Base-by-base conservation (phyloP, 2,113 vertebrate genomes). In the Nycticryphes semicollaris region DNA sequence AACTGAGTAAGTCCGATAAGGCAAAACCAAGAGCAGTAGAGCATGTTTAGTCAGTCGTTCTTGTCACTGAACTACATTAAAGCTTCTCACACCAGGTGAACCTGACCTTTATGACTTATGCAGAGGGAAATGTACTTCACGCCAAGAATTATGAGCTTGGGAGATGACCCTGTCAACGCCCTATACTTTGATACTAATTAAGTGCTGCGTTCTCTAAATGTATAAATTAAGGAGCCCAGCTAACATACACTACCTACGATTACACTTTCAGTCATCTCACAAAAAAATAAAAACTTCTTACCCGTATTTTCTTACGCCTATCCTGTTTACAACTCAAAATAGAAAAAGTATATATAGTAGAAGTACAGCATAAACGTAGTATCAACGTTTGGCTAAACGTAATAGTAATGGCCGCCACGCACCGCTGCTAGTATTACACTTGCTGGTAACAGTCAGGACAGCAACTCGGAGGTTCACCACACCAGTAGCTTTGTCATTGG, bases 81-180 rank as follows among this genome's bases (percentile, higher is more conserved):
- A 43, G 77, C 45, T 51, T 37, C 80, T 75, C 77, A 64, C 69
- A 79, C 62, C 56, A 87, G 72, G 74, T 87, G 57, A 94, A 27
- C 53, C 66, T 79, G 86, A 95, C 94, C 93, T 93, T 68, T 75
- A 57, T 68, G 89, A 89, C 87, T 79, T 94, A 79, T 1, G 43
- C 53, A 45, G 69, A 87, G 53, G 43, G 35, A 93, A 89, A 67
- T 22, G 59, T 50, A 68, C 76, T 64, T 91, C 69, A 72, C 1
- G 3, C 62, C 81, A 94, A 56, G 45, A 89, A 75, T 14, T 12
- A 89, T 0, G 24, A 88, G 79, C 69, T 45, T 77, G 23, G 64
- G 25, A 70, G 74, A 94, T 79, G 77, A 93, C 89, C 87, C 35
- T 73, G 77, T 57, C 74, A 82, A 87, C 54, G 3, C 81, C 89